A percentile compares a stretch with the other conserved stretches of the same genome.
Evolutionary conservation across 2,888 invertebrate species (phyloP).

Genomic region (Spilarctia lutea): DNA sequence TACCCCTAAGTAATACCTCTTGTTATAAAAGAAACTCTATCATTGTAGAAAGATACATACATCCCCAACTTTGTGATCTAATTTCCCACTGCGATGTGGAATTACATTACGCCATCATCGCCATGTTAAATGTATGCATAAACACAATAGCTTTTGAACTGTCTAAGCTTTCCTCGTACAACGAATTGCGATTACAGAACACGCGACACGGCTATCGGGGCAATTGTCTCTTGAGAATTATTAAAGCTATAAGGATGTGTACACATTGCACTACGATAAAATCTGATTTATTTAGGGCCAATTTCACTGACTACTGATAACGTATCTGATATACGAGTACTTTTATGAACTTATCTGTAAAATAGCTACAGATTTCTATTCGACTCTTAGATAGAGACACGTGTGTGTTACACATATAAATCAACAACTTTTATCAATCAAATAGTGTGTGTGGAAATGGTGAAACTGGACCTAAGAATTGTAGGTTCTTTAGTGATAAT

Average conservation of each 20-base stretch:
- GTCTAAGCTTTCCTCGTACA: neutral
- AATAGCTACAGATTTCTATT: too few species aligned
- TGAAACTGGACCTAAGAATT: too few species aligned
- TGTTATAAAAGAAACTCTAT: neutral
- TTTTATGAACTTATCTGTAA: too few species aligned
- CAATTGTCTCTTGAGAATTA: neutral
- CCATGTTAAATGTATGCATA: neutral
- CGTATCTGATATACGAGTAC: too few species aligned
- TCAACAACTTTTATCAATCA: too few species aligned
- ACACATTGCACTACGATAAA: neutral
- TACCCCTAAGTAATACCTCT: neutral
- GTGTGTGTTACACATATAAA: too few species aligned
- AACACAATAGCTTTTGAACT: neutral
- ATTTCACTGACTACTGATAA: too few species aligned
- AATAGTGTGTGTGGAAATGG: too few species aligned
- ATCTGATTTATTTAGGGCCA: neutral
- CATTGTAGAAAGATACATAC: neutral
- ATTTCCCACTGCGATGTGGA: neutral
- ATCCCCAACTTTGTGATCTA: neutral
- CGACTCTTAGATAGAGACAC: too few species aligned
- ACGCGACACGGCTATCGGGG: neutral
- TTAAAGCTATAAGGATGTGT: neutral
- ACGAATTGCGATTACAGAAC: neutral
- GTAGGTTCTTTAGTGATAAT: too few species aligned
- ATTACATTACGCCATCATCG: neutral